Evolutionary conservation across 2,888 invertebrate species (phyloP).

Genomic region (Nomada flava): DNA sequence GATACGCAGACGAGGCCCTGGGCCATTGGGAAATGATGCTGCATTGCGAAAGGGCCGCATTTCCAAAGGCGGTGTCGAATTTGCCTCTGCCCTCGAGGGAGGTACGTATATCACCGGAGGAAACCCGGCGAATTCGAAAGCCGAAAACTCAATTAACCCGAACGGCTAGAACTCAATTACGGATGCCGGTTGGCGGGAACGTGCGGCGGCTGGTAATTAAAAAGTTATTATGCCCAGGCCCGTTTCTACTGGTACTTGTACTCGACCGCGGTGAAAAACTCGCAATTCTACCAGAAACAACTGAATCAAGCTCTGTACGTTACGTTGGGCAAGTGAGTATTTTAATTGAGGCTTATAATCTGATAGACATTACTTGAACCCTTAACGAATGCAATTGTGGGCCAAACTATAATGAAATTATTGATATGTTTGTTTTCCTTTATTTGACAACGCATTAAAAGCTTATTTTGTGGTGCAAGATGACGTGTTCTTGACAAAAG

Average conservation of each 20-base stretch:
- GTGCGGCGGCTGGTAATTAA: constrained; percentile 47
- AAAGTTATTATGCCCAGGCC: constrained; percentile 70
- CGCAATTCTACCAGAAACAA: constrained; percentile 64
- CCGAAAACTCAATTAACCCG: constrained; percentile 57
- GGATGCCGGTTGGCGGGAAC: constrained; percentile 53
- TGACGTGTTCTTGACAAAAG: too few relatives aligned
- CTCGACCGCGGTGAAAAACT: constrained; percentile 63
- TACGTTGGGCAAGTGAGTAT: constrained; percentile 66
- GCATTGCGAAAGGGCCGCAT: constrained; percentile 69
- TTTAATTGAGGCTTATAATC: neutral
- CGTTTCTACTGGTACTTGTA: constrained; percentile 75
- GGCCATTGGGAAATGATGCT: constrained; percentile 70
- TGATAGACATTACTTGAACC: too few relatives aligned
- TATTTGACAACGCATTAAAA: too few relatives aligned
- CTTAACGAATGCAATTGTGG: too few relatives aligned
- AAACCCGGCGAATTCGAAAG: constrained; percentile 50
- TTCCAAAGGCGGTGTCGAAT: constrained; percentile 67
- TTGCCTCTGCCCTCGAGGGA: constrained; percentile 71
- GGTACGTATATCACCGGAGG: constrained; percentile 62
- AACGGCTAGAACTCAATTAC: constrained; percentile 70
- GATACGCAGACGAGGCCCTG: constrained; percentile 50
- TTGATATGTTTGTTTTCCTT: too few relatives aligned
- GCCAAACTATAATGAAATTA: too few relatives aligned
- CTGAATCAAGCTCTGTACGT: constrained; percentile 63
- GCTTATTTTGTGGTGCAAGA: too few relatives aligned